Evolutionary conservation across 2,113 vertebrate species (phyloP), one percentile per base, ranked within the genome.

Genomic region (Saccopteryx leptura): DNA sequence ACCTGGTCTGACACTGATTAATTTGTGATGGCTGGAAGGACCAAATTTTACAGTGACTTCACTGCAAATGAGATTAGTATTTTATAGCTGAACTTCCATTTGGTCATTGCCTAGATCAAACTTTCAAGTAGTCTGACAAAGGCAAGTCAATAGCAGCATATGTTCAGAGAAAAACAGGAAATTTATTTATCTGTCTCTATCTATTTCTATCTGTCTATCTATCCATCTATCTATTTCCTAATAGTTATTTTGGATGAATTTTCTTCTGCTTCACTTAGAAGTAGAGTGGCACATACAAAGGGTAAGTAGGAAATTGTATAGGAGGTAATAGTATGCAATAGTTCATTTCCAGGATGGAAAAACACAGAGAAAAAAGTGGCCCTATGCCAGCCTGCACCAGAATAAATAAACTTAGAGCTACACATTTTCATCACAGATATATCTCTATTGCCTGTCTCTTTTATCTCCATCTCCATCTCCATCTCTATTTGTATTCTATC

Each of bases 31-130:
- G 26, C 23, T 71, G 33, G 54, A 89, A 94, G 39, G 23, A 87
- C 54, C 61, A 95, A 60, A 91, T 94, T 93, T 95, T 87, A 75
- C 4, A 68, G 26, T 78, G 88, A 87, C 33, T 88, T 97, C 69
- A 94, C 39, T 94, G 78, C 33, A 86, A 94, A 91, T 88, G 50
- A 88, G 5, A 95, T 82, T 82, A 78, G 63, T 79, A 39, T 61
- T 94, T 95, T 65, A 74, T 31, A 95, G 68, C 19, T 24, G 61
- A 85, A 76, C 14, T 88, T 92, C 39, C 33, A 85, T 94, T 93
- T 94, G 56, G 17, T 88, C 61, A 81, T 23, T 63, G 39, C 46
- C 17, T 83, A 14, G 75, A 56, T 87, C 17, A 61, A 61, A 76
- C 11, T 90, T n/a, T 78, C 39, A 92, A 19, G 23, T 56, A 65